Evolutionary conservation across 2,888 invertebrate genomes (phyloP).

Genomic region (Bugulina stolonifera): DNA sequence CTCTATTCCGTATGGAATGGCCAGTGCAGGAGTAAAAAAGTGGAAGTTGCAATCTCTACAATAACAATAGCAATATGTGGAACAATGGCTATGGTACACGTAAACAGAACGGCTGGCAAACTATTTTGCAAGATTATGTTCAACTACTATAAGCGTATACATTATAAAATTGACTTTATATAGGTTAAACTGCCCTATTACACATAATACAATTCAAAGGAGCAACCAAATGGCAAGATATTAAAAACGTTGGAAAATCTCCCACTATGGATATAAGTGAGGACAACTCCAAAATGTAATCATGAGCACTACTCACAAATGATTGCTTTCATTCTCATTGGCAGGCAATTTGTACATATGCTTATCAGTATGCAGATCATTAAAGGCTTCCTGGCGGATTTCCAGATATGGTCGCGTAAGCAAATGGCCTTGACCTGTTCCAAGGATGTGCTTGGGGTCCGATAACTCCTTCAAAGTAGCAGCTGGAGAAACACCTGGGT

Average conservation of each 20-base stretch:
- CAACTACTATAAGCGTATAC: too few species aligned
- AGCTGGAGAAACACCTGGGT: conserved; percentile 13
- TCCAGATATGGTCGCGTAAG: conserved; percentile 16
- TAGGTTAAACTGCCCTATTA: too few species aligned
- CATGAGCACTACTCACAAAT: conserved; percentile 6
- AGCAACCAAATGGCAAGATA: too few species aligned
- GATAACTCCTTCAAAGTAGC: conserved; percentile 12
- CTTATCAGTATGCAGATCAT: conserved; percentile 12
- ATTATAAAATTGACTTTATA: too few species aligned
- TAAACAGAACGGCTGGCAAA: too few species aligned
- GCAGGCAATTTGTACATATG: conserved; percentile 4
- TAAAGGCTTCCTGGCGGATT: conserved; percentile 11
- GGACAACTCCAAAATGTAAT: too few species aligned
- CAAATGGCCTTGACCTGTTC: conserved; percentile 4
- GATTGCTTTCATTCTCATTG: not conserved
- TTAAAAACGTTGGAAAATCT: too few species aligned
- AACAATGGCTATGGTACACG: too few species aligned
- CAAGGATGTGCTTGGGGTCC: conserved; percentile 18
- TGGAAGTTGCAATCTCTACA: conserved; percentile 34
- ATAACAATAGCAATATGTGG: too few species aligned
- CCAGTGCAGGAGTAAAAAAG: conserved; percentile 39
- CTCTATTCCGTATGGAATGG: conserved; percentile 38
- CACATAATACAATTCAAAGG: too few species aligned
- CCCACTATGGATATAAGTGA: too few species aligned
- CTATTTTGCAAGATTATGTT: too few species aligned